These are phyloP conservation scores for Pangasianodon hypophthalmus DNA, from an alignment of 2,113 vertebrate species.

Conservation along the genomic window DNA sequence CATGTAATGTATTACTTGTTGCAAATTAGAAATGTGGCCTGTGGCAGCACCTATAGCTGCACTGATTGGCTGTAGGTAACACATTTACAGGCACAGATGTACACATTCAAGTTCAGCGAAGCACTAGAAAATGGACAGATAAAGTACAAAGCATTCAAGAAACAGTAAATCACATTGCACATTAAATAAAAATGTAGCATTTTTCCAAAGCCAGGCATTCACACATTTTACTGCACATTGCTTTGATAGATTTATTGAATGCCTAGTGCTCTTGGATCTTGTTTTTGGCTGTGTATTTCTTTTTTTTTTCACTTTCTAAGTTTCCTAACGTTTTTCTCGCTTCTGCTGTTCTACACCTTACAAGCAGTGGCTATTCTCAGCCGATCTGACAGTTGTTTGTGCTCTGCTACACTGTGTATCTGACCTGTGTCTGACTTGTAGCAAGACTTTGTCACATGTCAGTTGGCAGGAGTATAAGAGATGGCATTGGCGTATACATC, in stretches of 20 bases:
- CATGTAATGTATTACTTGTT: conserved; percentile 5
- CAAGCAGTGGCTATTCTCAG: not conserved
- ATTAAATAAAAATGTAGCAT: not conserved
- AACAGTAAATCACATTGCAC: not conserved
- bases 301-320: not conserved
- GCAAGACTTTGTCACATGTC: not conserved
- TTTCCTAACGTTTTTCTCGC: not conserved
- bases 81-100: not conserved
- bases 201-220: not conserved
- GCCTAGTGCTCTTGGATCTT: not conserved
- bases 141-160: not conserved
- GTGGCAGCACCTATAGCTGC: not conserved
- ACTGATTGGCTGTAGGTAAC: not conserved
- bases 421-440: not conserved
- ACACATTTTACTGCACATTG: not conserved
- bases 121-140: not conserved
- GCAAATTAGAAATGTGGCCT: not conserved
- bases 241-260: not conserved
- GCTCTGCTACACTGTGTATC: not conserved
- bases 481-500: not conserved
- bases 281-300: not conserved
- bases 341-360: not conserved
- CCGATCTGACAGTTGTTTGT: not conserved
- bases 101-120: not conserved
- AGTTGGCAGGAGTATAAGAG: not conserved